Evolutionary conservation across 2,888 invertebrate genomes (phyloP), one percentile per base, ranked within the genome.

Genomic region (Dermolepida albohirtum): DNA sequence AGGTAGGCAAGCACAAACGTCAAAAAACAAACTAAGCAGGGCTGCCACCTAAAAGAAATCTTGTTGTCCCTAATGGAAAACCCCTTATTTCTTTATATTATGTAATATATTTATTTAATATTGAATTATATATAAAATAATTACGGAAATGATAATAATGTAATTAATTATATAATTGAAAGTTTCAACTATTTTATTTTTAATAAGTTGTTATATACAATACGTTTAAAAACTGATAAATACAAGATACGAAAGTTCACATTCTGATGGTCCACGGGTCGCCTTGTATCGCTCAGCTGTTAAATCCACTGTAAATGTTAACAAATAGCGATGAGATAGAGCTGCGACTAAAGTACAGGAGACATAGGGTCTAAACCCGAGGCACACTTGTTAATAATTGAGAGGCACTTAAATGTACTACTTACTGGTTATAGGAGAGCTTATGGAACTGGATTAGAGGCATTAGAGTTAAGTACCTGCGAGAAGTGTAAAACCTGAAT

Each of bases 391-490:
- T 72, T 75, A 72, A 79, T 80, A 80, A 81, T 80, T 79, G 78
- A 79, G 78, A 78, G 79, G 79, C 80, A 81, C 80, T 81, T 81
- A 80, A 81, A 59, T 44, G 29, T 44, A 27, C 27, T 44, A 34
- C 34, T 34, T 34, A 34, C 34, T 10, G 34, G 34, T 34, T 34
- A 79, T 79, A 81, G 79, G 80, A 78, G 78, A 78, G 79, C 78
- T 76, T 75, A 76, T 73, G 73, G 73, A 76, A 68, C 73, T 75
- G 79, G 70, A 80, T 80, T 79, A 79, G 76, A 77, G 79, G 78
- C 75, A 81, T 81, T 80, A 79, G 74, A 79, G 79, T 80, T 80
- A 80, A 81, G 80, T 75, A 78, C 77, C 75, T 59, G 29, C 75
- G 75, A 73, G 74, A 74, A 76, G 77, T 76, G 76, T 74, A 75